phyloP scores from a whole-genome alignment of 2,888 invertebrate genomes.

The Morpho helenor region DNA sequence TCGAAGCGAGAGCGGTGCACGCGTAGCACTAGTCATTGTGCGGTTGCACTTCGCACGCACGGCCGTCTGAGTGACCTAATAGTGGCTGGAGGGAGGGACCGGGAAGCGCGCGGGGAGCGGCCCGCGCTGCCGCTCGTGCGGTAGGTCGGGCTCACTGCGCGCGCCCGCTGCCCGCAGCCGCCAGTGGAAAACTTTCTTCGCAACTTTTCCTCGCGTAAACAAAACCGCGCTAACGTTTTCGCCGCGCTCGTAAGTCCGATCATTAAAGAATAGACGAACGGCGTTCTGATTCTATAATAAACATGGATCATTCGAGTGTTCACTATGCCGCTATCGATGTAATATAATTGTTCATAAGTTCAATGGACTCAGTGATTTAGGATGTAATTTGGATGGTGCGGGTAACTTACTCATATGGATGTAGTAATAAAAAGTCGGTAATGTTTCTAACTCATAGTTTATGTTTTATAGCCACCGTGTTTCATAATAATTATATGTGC shows the following conservation, averaged over 20 bases:
- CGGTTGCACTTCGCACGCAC: constrained; percentile 75
- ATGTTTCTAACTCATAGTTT: constrained; percentile 49
- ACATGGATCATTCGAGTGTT: constrained; percentile 13
- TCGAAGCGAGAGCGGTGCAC: constrained; percentile 79
- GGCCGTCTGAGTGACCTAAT: constrained; percentile 76
- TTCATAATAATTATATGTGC: no score
- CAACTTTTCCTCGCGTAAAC: constrained; percentile 73
- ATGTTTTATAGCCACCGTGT: not conserved
- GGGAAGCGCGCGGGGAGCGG: constrained; percentile 70
- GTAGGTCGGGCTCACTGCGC: constrained; percentile 78
- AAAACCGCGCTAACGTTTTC: constrained; percentile 58
- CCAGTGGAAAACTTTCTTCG: constrained; percentile 75
- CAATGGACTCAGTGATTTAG: constrained; percentile 32
- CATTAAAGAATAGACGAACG: constrained; percentile 14
- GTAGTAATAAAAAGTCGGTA: constrained; percentile 76
- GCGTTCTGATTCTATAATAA: constrained; percentile 1
- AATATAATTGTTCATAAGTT: constrained; percentile 14
- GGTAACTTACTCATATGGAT: constrained; percentile 72
- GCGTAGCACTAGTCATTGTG: constrained; percentile 77
- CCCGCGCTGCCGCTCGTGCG: constrained; percentile 61
- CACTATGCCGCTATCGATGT: constrained; percentile 4
- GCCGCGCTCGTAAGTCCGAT: constrained; percentile 35
- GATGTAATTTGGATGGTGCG: constrained; percentile 53
- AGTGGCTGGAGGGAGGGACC: constrained; percentile 77
- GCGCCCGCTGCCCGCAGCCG: constrained; percentile 61